These are phyloP conservation scores for Zaprionus lineosus DNA, from an alignment of 2,888 invertebrate species.

Conservation along the genomic window DNA sequence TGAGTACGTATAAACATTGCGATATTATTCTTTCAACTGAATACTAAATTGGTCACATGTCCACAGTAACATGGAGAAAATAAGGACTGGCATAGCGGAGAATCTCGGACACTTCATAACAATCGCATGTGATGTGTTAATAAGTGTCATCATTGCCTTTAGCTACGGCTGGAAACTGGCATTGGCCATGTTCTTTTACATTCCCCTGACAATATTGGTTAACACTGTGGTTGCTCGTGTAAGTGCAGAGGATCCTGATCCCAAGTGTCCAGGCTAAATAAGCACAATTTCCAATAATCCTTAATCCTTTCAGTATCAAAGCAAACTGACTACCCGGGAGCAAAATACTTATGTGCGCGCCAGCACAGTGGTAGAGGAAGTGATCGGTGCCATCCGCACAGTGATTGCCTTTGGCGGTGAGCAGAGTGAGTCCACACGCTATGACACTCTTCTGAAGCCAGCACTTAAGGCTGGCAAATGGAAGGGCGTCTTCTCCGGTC, in stretches of 20 bases:
- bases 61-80: constrained; percentile 89
- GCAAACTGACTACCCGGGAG: constrained; percentile 86
- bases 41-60: neutral
- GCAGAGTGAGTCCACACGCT: constrained; percentile 86
- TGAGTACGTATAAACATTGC: constrained; percentile 84
- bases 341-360: constrained; percentile 89
- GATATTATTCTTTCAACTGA: neutral
- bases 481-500: constrained; percentile 86
- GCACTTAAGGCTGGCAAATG: constrained; percentile 86
- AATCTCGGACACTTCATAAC: constrained; percentile 90
- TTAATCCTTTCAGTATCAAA: constrained; percentile 84
- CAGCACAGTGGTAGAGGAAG: constrained; percentile 90
- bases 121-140: constrained; percentile 83
- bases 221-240: constrained; percentile 89
- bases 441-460: constrained; percentile 83
- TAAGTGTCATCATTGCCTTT: constrained; percentile 85
- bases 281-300: neutral
- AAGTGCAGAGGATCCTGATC: constrained; percentile 13
- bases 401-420: constrained; percentile 91
- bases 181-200: constrained; percentile 88
- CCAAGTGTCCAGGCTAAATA: neutral
- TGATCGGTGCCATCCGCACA: constrained; percentile 88
- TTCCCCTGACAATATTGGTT: constrained; percentile 88
- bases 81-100: constrained; percentile 92
- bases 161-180: constrained; percentile 93